Evolutionary conservation across 2,888 invertebrate species (phyloP).

Genomic region (Harmothoe impar): DNA sequence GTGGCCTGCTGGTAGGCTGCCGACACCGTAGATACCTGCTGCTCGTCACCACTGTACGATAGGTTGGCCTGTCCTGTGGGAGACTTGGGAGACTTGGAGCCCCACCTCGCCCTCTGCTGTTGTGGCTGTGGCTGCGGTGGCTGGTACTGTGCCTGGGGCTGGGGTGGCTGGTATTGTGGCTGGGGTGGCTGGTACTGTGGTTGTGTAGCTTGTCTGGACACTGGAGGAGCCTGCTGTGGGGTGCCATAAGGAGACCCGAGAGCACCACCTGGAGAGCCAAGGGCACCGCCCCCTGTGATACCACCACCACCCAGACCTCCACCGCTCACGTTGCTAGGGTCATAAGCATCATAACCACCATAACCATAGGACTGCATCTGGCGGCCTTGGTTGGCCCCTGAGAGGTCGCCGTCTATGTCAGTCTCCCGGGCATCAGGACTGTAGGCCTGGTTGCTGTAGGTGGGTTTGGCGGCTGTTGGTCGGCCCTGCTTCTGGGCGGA

Average conservation of each 20-base stretch:
- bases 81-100: constrained; percentile 35
- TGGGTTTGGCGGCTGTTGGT: background rate
- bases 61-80: background rate
- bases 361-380: constrained; percentile 49
- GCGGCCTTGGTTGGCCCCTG: background rate
- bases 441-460: constrained; percentile 61
- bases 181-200: background rate
- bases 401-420: constrained; percentile 52
- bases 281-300: background rate
- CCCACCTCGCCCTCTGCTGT: constrained; percentile 36
- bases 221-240: background rate
- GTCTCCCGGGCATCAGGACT: constrained; percentile 36
- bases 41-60: background rate
- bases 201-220: background rate
- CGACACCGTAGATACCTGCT: constrained; percentile 37
- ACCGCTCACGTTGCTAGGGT: background rate
- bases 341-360: constrained; percentile 59
- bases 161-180: background rate
- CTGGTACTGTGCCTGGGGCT: background rate
- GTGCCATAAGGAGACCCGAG: constrained; percentile 17
- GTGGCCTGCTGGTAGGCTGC: constrained; percentile 32
- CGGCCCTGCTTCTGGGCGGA: constrained; percentile 1
- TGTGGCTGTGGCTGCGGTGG: background rate
- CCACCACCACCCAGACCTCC: background rate
- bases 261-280: background rate